phyloP scores from a whole-genome alignment of 2,797 vertebrate genomes.

The Coccyzus lansbergi region DNA sequence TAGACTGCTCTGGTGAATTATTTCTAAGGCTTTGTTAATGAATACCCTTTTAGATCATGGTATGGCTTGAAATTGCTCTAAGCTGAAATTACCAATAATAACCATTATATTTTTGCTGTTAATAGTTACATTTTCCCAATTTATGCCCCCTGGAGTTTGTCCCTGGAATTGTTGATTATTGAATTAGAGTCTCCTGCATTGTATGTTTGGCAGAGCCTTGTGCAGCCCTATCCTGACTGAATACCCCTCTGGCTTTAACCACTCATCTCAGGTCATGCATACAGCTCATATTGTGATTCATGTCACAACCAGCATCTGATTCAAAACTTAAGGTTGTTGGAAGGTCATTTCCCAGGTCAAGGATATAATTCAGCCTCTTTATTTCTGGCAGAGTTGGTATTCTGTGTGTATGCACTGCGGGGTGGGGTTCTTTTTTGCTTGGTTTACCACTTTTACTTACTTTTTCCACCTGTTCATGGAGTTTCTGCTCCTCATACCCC shows the following conservation, averaged over 20 bases:
- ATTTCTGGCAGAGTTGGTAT: not conserved
- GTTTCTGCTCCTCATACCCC: not conserved
- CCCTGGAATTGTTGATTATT: not conserved
- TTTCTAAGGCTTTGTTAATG: not conserved
- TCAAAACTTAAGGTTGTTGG: not conserved
- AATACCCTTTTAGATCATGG: not conserved
- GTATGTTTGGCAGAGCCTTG: not conserved
- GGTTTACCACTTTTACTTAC: not conserved
- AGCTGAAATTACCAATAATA: not conserved
- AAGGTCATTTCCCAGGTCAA: not conserved
- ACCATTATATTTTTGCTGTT: not conserved
- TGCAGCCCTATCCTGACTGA: not conserved
- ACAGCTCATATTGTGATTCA: not conserved
- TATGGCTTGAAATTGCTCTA: not conserved
- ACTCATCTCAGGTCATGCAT: not conserved
- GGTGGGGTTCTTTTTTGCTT: not conserved
- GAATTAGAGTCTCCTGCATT: not conserved
- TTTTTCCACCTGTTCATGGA: not conserved
- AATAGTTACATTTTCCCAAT: not conserved
- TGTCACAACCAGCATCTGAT: not conserved
- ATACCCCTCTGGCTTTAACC: not conserved
- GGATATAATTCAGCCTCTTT: not conserved
- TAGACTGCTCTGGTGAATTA: not conserved
- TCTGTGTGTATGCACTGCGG: accelerated
- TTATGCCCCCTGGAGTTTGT: not conserved